These are phyloP conservation scores for Dicyrtoma fusca DNA, from an alignment of 2,888 invertebrate genomes.

Conservation along the genomic window DNA sequence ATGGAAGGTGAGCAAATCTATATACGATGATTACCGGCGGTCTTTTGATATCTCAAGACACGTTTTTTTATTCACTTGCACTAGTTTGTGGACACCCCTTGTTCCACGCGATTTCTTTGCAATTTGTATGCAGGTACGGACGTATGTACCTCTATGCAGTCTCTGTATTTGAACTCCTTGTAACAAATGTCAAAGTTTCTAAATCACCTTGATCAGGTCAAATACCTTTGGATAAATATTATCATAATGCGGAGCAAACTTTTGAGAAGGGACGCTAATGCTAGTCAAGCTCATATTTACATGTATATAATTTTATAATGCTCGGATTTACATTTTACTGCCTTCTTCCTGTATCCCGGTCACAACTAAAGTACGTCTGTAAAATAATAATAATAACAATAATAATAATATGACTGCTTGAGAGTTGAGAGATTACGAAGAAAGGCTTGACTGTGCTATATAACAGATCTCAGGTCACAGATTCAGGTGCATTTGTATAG, in stretches of 20 bases:
- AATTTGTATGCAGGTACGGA: not conserved
- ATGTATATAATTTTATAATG: not conserved
- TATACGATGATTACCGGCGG: not conserved
- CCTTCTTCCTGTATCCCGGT: not conserved
- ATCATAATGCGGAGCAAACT: too few relatives aligned
- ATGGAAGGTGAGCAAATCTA: not conserved
- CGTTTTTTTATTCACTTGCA: conserved; percentile 4
- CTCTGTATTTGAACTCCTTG: too few relatives aligned
- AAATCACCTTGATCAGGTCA: conserved; percentile 15
- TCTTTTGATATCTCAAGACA: not conserved
- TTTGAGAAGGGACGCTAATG: too few relatives aligned
- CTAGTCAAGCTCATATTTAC: not conserved
- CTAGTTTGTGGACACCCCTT: conserved; percentile 4
- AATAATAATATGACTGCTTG: too few relatives aligned
- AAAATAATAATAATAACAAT: too few relatives aligned
- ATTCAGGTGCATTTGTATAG: too few relatives aligned
- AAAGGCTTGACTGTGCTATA: too few relatives aligned
- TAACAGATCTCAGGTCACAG: too few relatives aligned
- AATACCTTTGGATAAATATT: not conserved
- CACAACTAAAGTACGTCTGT: not conserved
- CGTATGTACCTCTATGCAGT: conserved; percentile 1
- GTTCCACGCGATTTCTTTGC: not conserved
- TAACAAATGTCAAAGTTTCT: not conserved
- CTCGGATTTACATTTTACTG: not conserved
- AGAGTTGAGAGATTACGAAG: too few relatives aligned